Percentiles rank a stretch among this genome's conserved stretches.
Evolutionary conservation across 2,888 invertebrate genomes (phyloP).

Genomic region (Chrysolina oricalcia): DNA sequence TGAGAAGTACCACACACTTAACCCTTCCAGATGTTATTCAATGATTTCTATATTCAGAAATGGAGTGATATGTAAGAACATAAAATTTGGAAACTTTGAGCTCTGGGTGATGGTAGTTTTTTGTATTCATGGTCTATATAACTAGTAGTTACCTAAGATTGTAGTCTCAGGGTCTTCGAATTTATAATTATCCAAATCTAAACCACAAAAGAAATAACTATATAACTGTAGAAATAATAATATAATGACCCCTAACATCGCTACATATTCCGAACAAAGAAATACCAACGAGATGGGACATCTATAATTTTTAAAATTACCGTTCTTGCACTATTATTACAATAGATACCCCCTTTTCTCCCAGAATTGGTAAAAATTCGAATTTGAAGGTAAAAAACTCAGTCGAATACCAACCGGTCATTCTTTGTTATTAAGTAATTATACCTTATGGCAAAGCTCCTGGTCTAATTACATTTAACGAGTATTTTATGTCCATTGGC

Average conservation of each 20-base stretch:
- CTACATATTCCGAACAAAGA: not conserved
- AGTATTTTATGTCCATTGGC: conserved; percentile 16
- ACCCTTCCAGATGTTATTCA: not conserved
- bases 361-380: conserved; percentile 28
- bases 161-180: not conserved
- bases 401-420: conserved; percentile 44
- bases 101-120: not conserved
- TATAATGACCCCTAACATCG: conserved; percentile 18
- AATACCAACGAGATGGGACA: conserved; percentile 22
- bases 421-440: conserved; percentile 65
- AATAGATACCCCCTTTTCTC: conserved; percentile 36
- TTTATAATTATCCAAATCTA: not conserved
- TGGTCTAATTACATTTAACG: conserved; percentile 62
- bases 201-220: conserved; percentile 23
- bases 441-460: conserved; percentile 50
- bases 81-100: not conserved
- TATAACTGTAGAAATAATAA: conserved; percentile 30
- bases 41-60: not conserved
- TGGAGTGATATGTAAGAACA: not conserved
- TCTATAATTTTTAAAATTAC: conserved; percentile 41
- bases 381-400: conserved; percentile 40
- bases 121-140: not conserved
- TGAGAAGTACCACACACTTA: not conserved
- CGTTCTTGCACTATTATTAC: conserved; percentile 34
- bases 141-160: not conserved